Base-by-base conservation (phyloP, 2,888 invertebrate genomes). In the Dasysyrphus albostriatus region DNA sequence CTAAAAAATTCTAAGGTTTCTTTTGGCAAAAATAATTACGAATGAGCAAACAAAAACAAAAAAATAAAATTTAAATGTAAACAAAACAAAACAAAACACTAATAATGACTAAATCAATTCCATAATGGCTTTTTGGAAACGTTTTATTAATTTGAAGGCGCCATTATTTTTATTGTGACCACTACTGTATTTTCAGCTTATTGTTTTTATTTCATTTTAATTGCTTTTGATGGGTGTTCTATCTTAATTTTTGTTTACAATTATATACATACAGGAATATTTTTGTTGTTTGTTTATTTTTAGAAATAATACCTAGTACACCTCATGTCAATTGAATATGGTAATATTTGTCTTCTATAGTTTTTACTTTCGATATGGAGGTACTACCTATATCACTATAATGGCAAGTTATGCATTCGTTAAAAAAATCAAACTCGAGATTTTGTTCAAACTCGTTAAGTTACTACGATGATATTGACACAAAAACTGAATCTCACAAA, bases 71-170 rank as follows among this genome's bases (percentile, higher is more conserved):
- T 14, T 32, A 54, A 37, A 42, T 59, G 19, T 39, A 61, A 39
- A 61, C 37, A 61, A 39, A 14, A 16, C 24, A 32, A 5, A 6
- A 32, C 3, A 24, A 24, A 24, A 24, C 16, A 59, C 59, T 39
- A 59, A 37, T 59, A 37, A 19, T 32, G 19, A n/a, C 7, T 56
- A 56, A 54, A 54, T 32, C 29, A 54, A 24, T 42, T 61, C 61
- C 39, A 61, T 61, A 39, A 61, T 61, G 42, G 42, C 61, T 24
- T 19, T 61, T 24, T 24, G 42, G 42, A 61, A 24, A 1, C 12
- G 58, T 42, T 61, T 24, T 14, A 61, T 24, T 61, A 42, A 61
- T 39, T 39, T 42, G 61, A 42, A 19, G 59, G 59, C 59, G 59
- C 59, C 59, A 59, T 42, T 24, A 59, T 39, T 32, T 14, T 19